phyloP scores from a whole-genome alignment of 2,113 vertebrate genomes.

The Salvelinus namaycush region DNA sequence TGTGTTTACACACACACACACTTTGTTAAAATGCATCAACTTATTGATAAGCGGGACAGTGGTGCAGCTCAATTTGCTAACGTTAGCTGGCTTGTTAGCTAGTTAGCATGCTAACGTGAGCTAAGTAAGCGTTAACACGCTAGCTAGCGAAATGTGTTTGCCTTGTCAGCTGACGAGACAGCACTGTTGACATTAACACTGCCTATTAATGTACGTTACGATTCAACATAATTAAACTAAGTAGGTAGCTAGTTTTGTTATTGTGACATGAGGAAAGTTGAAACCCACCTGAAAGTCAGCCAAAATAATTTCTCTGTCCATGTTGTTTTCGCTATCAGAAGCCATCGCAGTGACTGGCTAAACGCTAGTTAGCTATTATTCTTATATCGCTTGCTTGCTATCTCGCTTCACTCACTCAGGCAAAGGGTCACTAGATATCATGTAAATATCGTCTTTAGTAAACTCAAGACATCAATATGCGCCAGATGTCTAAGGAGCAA shows the following conservation, averaged over 20 bases:
- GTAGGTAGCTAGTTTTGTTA: not conserved
- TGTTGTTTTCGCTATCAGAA: constrained; percentile 85
- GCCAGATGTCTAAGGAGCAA: constrained; percentile 23
- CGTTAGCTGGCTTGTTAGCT: not conserved
- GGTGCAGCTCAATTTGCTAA: no score
- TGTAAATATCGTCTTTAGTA: constrained; percentile 27
- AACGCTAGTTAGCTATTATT: constrained; percentile 58
- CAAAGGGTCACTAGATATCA: constrained; percentile 39
- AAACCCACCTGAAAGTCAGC: constrained; percentile 95
- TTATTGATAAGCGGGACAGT: no score
- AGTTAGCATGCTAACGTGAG: constrained; percentile 38
- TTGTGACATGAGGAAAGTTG: not conserved
- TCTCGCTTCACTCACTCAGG: constrained; percentile 60
- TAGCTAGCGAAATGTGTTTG: not conserved
- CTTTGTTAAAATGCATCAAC: no score
- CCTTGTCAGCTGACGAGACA: not conserved
- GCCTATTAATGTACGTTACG: no score
- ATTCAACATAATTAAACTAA: not conserved
- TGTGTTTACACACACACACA: no score
- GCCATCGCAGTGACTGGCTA: constrained; percentile 85
- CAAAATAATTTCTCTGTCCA: constrained; percentile 97
- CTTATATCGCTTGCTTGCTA: constrained; percentile 51
- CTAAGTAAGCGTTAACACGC: not conserved
- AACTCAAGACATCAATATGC: constrained; percentile 22
- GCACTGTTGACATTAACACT: not conserved